phyloP scores from a whole-genome alignment of 2,113 vertebrate species.

The Halichoerus grypus region DNA sequence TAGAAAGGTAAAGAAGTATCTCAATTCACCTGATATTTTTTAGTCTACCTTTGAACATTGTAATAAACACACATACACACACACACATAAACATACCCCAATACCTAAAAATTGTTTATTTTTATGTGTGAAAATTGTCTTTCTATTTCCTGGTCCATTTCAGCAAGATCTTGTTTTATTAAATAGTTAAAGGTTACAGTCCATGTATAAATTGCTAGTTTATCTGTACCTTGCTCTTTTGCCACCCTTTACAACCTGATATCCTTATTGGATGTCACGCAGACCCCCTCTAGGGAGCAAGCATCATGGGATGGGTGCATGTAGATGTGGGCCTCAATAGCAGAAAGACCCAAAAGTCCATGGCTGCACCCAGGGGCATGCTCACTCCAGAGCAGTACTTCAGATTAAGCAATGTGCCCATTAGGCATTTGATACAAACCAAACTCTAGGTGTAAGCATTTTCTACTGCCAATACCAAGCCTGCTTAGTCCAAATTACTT shows the following conservation, averaged over 20 bases:
- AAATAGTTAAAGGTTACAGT: neutral
- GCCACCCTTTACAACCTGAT: neutral
- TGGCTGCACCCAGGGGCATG: neutral
- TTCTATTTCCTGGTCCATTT: slow-evolving; percentile 35
- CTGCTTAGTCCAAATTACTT: slow-evolving; percentile 1
- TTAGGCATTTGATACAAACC: neutral
- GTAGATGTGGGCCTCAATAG: neutral
- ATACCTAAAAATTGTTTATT: neutral
- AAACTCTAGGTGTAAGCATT: neutral
- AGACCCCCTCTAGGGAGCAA: neutral
- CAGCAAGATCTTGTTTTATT: slow-evolving; percentile 39
- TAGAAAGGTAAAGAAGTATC: neutral
- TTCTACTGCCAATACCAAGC: neutral
- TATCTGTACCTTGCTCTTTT: neutral
- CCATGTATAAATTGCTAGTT: neutral
- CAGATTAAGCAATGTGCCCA: neutral
- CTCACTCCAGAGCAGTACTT: neutral
- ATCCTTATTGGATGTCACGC: neutral
- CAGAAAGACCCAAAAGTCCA: neutral
- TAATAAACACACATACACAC: neutral
- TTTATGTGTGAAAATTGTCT: slow-evolving; percentile 52
- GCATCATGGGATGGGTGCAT: neutral
- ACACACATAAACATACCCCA: neutral
- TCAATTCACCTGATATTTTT: slow-evolving; percentile 23
- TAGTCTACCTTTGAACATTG: slow-evolving; percentile 52